phyloP scores from a whole-genome alignment of 2,888 invertebrate species.

The Drosophila sordidapex region DNA sequence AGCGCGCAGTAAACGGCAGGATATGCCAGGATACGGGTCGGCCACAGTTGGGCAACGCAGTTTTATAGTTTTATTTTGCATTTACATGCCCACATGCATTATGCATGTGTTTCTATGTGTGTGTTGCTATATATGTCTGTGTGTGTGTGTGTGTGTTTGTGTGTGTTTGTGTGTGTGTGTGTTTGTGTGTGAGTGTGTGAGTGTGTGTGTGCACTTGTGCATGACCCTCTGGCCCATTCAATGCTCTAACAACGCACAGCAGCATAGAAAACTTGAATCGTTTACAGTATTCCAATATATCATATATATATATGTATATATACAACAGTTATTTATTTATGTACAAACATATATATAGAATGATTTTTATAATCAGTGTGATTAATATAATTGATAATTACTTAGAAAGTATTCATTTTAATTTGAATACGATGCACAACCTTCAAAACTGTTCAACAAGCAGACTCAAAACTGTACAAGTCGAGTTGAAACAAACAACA shows the following conservation, averaged over 20 bases:
- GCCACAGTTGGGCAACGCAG: slow-evolving; percentile 74
- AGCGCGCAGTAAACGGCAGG: slow-evolving; percentile 15
- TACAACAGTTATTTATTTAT: not conserved
- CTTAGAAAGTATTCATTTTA: not conserved
- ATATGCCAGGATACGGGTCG: slow-evolving; percentile 63
- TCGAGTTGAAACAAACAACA: not conserved
- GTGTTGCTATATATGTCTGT: slow-evolving; percentile 8
- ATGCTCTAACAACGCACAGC: slow-evolving; percentile 27
- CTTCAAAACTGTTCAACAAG: not conserved
- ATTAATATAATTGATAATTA: not conserved
- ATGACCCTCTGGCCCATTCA: slow-evolving; percentile 12
- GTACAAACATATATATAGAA: not conserved
- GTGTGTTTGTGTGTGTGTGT: not conserved
- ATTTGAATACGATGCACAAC: too few species aligned
- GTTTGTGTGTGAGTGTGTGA: not conserved
- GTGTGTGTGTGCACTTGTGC: not conserved
- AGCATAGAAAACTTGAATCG: not conserved
- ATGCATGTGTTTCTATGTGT: slow-evolving; percentile 55
- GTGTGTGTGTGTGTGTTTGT: not conserved
- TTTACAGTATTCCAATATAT: not conserved
- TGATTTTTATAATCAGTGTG: not conserved
- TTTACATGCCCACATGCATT: slow-evolving; percentile 78
- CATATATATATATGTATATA: too few species aligned
- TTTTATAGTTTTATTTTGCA: slow-evolving; percentile 74
- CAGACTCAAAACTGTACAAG: not conserved